These are phyloP conservation scores for Aegithalos caudatus DNA, from an alignment of 2,113 vertebrate genomes.

Conservation along the genomic window DNA sequence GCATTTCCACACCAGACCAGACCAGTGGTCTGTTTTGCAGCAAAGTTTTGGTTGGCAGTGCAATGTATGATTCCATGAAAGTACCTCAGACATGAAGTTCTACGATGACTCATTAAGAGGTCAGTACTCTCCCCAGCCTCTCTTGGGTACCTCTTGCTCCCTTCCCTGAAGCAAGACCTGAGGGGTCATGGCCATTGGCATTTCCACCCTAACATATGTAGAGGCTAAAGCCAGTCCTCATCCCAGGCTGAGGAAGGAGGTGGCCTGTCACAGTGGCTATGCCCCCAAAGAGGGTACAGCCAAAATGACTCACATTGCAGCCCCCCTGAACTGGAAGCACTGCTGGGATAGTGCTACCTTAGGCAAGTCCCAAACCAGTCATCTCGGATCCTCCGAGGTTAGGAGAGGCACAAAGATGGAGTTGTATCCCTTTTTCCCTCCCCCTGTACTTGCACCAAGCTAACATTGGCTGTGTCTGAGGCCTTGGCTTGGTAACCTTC, in stretches of 20 bases:
- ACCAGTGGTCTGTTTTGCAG: neutral
- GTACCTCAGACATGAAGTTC: neutral
- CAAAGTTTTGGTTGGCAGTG: accelerated
- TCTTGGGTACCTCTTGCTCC: neutral
- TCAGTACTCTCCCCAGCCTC: neutral
- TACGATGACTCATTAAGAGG: neutral
- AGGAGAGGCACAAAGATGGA: neutral
- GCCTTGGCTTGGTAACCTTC: neutral
- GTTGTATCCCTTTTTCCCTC: neutral
- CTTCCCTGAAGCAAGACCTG: neutral
- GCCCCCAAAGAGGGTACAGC: neutral
- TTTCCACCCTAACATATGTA: neutral
- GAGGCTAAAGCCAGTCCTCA: neutral
- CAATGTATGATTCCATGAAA: neutral
- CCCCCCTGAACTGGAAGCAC: neutral
- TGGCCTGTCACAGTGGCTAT: accelerated
- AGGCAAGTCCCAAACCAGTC: neutral
- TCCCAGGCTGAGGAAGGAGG: neutral
- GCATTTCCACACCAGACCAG: neutral
- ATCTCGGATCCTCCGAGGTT: neutral
- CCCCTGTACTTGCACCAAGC: neutral
- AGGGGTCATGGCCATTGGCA: accelerated
- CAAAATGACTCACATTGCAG: accelerated
- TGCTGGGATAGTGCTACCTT: accelerated
- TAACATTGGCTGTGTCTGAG: accelerated